A percentile compares a stretch with the other conserved stretches of the same genome.
phyloP scores from a whole-genome alignment of 2,888 invertebrate species.

The Netelia fuscicornis region DNA sequence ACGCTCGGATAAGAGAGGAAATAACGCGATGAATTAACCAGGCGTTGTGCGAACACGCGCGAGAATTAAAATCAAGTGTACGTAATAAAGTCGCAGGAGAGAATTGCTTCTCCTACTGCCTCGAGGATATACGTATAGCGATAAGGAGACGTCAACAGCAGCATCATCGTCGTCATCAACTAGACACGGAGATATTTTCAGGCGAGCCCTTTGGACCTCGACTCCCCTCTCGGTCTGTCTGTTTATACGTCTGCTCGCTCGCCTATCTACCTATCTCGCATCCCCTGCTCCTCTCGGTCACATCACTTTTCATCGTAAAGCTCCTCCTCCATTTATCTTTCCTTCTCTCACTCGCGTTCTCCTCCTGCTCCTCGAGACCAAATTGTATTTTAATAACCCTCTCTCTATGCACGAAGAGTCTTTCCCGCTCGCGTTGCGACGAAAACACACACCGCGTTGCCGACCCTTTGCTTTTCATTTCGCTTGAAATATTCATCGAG shows the following conservation, averaged over 20 bases:
- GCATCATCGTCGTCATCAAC: constrained; percentile 34
- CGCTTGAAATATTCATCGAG: constrained; percentile 62
- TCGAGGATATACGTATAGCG: background rate
- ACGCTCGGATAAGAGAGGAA: background rate
- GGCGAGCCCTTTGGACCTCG: constrained; percentile 38
- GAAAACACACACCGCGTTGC: background rate
- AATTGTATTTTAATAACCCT: constrained; percentile 72
- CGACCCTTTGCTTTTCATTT: constrained; percentile 61
- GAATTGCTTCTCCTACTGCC: background rate
- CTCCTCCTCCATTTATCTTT: constrained; percentile 6
- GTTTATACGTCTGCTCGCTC: too few relatives aligned
- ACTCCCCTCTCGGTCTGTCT: constrained; percentile 2
- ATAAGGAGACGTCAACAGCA: background rate
- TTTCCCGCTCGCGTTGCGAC: constrained; percentile 9
- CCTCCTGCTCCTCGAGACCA: constrained; percentile 52
- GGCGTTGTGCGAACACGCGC: background rate
- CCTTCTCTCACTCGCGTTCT: constrained; percentile 31
- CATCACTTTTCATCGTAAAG: background rate
- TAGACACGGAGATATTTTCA: constrained; percentile 46
- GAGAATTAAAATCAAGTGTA: background rate
- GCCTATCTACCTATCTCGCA: too few relatives aligned
- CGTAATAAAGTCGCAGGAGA: background rate
- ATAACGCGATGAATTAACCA: background rate
- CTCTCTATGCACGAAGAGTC: constrained; percentile 70
- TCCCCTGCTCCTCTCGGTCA: background rate